A percentile compares a stretch with the other conserved stretches of the same genome.
phyloP scores from a whole-genome alignment of 2,113 vertebrate genomes.

The Gavia stellata region DNA sequence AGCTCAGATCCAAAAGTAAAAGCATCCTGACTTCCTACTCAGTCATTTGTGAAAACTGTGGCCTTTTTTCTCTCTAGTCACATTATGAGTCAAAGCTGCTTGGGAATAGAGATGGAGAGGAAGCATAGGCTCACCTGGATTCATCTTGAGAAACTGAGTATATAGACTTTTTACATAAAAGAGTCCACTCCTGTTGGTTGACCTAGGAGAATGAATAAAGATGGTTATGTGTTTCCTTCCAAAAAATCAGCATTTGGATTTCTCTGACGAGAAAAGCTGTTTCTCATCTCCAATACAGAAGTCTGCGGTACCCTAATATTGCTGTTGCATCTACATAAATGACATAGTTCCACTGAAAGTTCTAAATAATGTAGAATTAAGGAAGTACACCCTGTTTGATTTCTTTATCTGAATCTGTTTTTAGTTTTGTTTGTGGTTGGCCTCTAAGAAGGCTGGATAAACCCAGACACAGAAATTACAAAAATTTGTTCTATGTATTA shows the following conservation, averaged over 20 bases:
- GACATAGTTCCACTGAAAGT: neutral
- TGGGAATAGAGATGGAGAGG: neutral
- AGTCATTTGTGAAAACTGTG: neutral
- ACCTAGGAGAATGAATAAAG: neutral
- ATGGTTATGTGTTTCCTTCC: neutral
- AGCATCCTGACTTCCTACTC: neutral
- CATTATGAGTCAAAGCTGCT: neutral
- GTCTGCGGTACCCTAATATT: neutral
- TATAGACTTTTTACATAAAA: neutral
- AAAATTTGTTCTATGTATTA: neutral
- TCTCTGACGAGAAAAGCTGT: neutral
- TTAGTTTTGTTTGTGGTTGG: conserved; percentile 59
- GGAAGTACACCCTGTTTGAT: neutral
- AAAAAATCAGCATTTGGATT: neutral
- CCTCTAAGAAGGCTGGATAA: conserved; percentile 19
- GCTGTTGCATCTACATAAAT: conserved; percentile 27
- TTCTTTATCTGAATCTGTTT: conserved; percentile 52
- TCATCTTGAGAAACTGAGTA: neutral
- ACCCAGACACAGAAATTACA: conserved; percentile 23
- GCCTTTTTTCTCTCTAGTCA: neutral
- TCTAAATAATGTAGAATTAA: conserved; percentile 45
- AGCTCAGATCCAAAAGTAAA: neutral
- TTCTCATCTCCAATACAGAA: neutral
- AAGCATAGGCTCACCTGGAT: neutral
- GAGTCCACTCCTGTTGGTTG: neutral